Percentiles rank a stretch among this genome's conserved stretches.
phyloP scores from a whole-genome alignment of 2,113 vertebrate species.

The Scytalopus superciliaris region DNA sequence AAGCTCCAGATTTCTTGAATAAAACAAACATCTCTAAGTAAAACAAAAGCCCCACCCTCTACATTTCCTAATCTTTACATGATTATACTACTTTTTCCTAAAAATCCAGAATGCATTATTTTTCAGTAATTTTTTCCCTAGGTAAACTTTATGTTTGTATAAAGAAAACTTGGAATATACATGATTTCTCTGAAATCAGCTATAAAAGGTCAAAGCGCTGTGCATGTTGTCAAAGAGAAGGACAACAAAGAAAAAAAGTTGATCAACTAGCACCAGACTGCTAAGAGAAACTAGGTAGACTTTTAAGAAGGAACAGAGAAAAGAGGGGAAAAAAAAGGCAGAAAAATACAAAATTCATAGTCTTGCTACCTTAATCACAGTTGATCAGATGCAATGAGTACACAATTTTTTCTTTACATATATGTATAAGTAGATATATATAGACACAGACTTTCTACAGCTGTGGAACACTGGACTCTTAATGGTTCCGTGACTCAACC shows the following conservation, averaged over 20 bases:
- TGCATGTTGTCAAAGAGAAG: neutral
- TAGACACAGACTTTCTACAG: neutral
- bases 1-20: neutral
- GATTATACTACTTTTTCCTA: neutral
- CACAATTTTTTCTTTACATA: accelerated
- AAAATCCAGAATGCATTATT: neutral
- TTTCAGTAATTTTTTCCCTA: neutral
- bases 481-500: neutral
- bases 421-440: accelerated
- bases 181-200: neutral
- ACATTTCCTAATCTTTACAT: neutral
- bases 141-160: neutral
- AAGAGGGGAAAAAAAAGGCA: neutral
- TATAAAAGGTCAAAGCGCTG: neutral
- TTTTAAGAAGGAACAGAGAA: neutral
- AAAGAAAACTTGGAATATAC: neutral
- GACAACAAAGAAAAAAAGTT: neutral
- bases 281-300: neutral
- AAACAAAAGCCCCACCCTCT: neutral
- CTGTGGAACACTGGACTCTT: neutral
- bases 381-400: neutral
- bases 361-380: neutral
- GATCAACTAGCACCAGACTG: neutral
- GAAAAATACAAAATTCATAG: neutral
- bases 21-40: neutral